phyloP scores from a whole-genome alignment of 2,888 invertebrate species.

The Perdita meconis region DNA sequence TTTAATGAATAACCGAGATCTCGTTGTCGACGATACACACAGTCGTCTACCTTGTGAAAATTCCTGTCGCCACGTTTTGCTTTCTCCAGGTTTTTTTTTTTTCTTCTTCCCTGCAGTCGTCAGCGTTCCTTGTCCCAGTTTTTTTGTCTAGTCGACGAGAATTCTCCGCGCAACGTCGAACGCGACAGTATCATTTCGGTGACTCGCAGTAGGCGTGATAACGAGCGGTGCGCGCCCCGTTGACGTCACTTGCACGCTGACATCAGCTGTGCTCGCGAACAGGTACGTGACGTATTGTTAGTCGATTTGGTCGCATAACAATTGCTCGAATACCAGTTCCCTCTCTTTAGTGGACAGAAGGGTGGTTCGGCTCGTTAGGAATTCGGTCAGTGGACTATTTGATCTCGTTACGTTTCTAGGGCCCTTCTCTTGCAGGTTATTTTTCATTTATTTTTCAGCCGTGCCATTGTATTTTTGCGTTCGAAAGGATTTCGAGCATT shows the following conservation, averaged over 20 bases:
- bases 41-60: too few species aligned
- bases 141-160: neutral
- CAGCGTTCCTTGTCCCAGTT: neutral
- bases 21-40: too few species aligned
- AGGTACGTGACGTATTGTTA: conserved; percentile 33
- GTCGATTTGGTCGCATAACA: conserved; percentile 20
- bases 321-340: neutral
- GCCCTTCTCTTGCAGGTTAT: too few species aligned
- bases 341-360: neutral
- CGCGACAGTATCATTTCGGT: conserved; percentile 6
- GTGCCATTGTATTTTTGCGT: too few species aligned
- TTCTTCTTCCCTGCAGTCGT: too few species aligned
- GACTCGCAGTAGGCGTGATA: conserved; percentile 30
- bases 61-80: too few species aligned
- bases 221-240: conserved; percentile 36
- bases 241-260: conserved; percentile 47
- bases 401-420: too few species aligned
- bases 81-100: too few species aligned
- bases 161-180: conserved; percentile 1
- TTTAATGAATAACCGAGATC: too few species aligned
- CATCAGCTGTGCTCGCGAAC: conserved; percentile 47
- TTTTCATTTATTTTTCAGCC: too few species aligned
- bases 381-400: neutral
- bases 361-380: conserved; percentile 1
- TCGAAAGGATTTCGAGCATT: too few species aligned